Percentiles rank a stretch among this genome's conserved stretches.
These are phyloP conservation scores for Bombus waltoni DNA, from an alignment of 1,140 invertebrate species.

Conservation along the genomic window DNA sequence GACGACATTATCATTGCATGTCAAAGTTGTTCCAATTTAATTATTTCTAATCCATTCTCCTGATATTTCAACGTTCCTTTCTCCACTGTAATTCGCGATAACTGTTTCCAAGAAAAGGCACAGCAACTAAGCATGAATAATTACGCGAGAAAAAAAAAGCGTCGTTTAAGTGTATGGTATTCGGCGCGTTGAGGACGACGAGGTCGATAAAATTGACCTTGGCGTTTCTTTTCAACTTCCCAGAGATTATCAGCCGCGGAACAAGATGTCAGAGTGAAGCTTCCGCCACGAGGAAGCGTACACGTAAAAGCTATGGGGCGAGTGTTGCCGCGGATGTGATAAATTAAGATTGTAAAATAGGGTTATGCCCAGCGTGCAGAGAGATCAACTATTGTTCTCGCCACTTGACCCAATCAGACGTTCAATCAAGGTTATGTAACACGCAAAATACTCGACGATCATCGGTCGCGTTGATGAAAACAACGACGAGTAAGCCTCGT, in stretches of 20 bases:
- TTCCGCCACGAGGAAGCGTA: constrained; percentile 40
- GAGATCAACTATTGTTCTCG: constrained; percentile 77
- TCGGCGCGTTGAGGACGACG: not conserved
- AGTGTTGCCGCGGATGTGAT: constrained; percentile 76
- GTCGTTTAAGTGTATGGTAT: not conserved
- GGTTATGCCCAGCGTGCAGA: constrained; percentile 68
- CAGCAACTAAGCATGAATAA: no score
- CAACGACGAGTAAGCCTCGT: not conserved
- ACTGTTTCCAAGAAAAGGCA: no score
- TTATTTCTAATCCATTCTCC: no score
- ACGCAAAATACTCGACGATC: constrained; percentile 64
- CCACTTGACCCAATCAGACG: constrained; percentile 79
- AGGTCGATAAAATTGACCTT: constrained; percentile 29
- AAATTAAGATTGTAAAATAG: constrained; percentile 77
- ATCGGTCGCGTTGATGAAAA: constrained; percentile 1
- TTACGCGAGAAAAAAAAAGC: not conserved
- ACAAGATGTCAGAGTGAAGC: constrained; percentile 48
- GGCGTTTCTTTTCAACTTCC: constrained; percentile 29
- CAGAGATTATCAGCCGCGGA: constrained; percentile 10
- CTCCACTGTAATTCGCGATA: no score
- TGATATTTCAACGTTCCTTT: no score
- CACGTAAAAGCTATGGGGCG: constrained; percentile 36
- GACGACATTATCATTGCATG: no score
- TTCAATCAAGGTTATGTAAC: constrained; percentile 76
- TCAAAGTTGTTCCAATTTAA: no score